phyloP scores from a whole-genome alignment of 2,888 invertebrate genomes.

The Bunonema sp. region DNA sequence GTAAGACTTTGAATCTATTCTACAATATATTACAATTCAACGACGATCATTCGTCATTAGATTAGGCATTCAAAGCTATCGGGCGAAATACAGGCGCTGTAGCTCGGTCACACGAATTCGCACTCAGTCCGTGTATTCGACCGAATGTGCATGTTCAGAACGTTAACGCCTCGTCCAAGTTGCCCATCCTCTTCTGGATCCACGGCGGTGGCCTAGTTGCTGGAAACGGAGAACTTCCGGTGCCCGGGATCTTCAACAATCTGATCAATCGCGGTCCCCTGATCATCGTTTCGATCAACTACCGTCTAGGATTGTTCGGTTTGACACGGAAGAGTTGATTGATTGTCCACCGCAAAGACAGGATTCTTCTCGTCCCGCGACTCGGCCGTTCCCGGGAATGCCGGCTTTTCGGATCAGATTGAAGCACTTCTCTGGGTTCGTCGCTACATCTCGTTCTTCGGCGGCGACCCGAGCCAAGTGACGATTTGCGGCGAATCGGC shows the following conservation, averaged over 20 bases:
- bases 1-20: constrained; percentile 5
- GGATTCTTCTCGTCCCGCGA: constrained; percentile 15
- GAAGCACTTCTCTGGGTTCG: constrained; percentile 14
- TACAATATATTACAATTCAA: not conserved
- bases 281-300: constrained; percentile 12
- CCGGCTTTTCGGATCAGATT: constrained; percentile 13
- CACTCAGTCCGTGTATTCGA: too few relatives aligned
- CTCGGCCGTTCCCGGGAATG: constrained; percentile 12
- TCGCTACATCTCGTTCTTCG: constrained; percentile 12
- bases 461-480: constrained; percentile 11
- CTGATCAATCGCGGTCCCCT: constrained; percentile 11
- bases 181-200: constrained; percentile 13
- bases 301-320: constrained; percentile 17
- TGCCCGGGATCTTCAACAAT: constrained; percentile 9
- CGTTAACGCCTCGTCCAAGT: constrained; percentile 6
- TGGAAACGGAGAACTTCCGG: constrained; percentile 11
- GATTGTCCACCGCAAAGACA: not conserved
- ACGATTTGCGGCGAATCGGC: constrained; percentile 16
- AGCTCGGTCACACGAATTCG: too few relatives aligned
- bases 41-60: too few relatives aligned
- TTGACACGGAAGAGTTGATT: not conserved
- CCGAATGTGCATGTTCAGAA: constrained; percentile 5
- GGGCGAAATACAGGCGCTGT: too few relatives aligned
- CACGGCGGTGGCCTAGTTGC: constrained; percentile 15
- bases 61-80: too few relatives aligned